Evolutionary conservation across 2,797 vertebrate species (phyloP).

Genomic region (Melanotaenia nigrans): DNA sequence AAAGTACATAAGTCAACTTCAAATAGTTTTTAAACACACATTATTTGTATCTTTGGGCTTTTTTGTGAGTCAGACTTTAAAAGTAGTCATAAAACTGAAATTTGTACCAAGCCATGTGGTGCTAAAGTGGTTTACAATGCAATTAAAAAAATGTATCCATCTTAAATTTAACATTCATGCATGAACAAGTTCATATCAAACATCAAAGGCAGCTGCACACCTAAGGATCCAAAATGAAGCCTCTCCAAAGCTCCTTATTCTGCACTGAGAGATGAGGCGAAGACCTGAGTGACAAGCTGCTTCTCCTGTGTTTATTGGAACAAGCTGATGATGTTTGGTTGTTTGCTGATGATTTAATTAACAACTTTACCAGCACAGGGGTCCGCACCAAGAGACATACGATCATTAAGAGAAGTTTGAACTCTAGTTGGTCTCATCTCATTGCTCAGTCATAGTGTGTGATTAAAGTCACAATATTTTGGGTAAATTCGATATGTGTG

Average conservation of each 20-base stretch:
- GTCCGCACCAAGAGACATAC: neutral
- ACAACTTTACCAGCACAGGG: neutral
- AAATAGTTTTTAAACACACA: too few species aligned
- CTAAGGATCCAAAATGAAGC: neutral
- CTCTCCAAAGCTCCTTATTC: neutral
- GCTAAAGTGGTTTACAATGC: neutral
- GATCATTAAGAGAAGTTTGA: too few species aligned
- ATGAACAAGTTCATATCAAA: neutral
- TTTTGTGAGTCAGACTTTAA: neutral
- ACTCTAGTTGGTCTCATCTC: slow-evolving; percentile 10
- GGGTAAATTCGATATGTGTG: slow-evolving; percentile 2
- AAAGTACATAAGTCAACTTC: too few species aligned
- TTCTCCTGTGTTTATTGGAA: slow-evolving; percentile 1
- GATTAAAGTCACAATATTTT: neutral
- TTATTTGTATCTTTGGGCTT: too few species aligned
- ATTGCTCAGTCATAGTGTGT: neutral
- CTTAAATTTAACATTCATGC: neutral
- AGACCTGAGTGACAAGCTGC: neutral
- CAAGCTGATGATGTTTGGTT: neutral
- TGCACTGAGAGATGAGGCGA: slow-evolving; percentile 1
- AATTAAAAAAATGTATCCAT: neutral
- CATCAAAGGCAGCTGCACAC: neutral
- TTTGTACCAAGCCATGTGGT: too few species aligned
- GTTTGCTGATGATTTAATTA: neutral
- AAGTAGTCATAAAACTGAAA: neutral